Evolutionary conservation across 2,113 vertebrate genomes (phyloP).

Genomic region (Oreochromis spilurus): DNA sequence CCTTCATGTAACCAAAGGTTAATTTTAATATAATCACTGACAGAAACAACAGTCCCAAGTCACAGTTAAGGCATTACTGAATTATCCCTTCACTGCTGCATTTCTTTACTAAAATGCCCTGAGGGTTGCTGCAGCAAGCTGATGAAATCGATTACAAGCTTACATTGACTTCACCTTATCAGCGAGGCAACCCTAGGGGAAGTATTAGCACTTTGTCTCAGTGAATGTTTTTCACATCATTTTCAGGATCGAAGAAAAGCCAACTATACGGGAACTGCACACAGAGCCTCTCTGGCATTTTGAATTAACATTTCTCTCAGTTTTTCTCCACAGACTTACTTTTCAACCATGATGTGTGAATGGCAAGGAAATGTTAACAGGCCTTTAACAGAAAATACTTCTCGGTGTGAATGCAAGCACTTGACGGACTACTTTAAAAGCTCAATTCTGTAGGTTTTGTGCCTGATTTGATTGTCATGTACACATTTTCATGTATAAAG

Average conservation of each 20-base stretch:
- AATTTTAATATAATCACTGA: background rate
- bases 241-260: conserved; percentile 30
- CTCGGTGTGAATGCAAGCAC: background rate
- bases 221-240: conserved; percentile 30
- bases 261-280: background rate
- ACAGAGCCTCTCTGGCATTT: conserved; percentile 34
- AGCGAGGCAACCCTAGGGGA: conserved; percentile 35
- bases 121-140: conserved; percentile 35
- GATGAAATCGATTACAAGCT: conserved; percentile 58
- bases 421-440: background rate
- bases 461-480: background rate
- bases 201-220: conserved; percentile 40
- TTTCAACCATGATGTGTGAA: background rate
- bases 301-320: background rate
- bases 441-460: background rate
- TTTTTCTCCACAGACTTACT: background rate
- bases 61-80: conserved; percentile 17
- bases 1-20: background rate
- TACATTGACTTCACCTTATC: conserved; percentile 57
- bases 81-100: conserved; percentile 24
- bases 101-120: conserved; percentile 7
- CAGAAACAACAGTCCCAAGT: background rate
- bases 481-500: background rate
- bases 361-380: background rate
- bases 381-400: background rate